phyloP scores from a whole-genome alignment of 2,113 vertebrate species.

The Rhynchomys soricoides region DNA sequence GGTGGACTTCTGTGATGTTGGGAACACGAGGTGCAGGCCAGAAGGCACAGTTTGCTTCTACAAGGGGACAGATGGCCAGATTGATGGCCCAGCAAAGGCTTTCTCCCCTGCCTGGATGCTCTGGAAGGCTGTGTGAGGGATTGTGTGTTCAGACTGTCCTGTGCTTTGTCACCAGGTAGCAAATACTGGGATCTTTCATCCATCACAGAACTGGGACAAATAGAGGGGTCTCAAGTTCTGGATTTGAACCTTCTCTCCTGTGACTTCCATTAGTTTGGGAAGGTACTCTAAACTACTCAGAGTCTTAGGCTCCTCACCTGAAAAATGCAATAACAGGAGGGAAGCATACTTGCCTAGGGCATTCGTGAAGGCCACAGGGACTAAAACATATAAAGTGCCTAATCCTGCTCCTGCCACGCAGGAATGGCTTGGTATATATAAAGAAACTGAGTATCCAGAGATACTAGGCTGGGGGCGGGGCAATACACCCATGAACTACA shows the following conservation, averaged over 20 bases:
- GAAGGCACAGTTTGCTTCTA: constrained; percentile 66
- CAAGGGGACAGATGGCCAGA: constrained; percentile 67
- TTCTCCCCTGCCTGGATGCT: background rate
- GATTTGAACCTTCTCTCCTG: background rate
- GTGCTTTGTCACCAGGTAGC: background rate
- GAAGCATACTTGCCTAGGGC: background rate
- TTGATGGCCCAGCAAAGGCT: constrained; percentile 14
- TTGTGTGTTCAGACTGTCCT: background rate
- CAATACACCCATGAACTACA: background rate
- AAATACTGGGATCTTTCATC: background rate
- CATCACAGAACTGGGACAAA: background rate
- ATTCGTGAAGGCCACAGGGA: background rate
- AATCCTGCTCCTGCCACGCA: background rate
- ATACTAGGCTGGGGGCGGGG: background rate
- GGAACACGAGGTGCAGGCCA: background rate
- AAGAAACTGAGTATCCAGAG: background rate
- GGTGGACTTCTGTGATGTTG: background rate
- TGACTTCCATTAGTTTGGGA: background rate
- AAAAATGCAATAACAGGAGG: background rate
- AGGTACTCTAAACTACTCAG: background rate
- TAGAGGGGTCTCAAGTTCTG: background rate
- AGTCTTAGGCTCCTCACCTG: background rate
- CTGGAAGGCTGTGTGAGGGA: background rate
- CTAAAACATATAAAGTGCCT: background rate
- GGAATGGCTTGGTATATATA: background rate